Percentiles rank a stretch among this genome's conserved stretches.
phyloP scores from a whole-genome alignment of 2,113 vertebrate species.

The Pseudorectes ferrugineus region DNA sequence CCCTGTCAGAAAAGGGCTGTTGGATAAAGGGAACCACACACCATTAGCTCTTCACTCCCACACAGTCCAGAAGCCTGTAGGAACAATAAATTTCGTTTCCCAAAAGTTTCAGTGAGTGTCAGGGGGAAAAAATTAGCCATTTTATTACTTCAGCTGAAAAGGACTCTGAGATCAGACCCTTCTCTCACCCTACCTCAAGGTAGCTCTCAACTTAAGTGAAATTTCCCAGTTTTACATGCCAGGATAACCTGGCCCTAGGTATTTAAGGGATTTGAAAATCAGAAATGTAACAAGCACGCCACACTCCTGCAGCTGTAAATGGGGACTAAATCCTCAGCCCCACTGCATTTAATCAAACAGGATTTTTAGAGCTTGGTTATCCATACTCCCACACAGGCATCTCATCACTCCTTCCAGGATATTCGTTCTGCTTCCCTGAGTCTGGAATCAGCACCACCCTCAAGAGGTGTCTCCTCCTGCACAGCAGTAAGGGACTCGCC shows the following conservation, averaged over 20 bases:
- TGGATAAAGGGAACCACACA: not conserved
- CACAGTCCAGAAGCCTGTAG: not conserved
- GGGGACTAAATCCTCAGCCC: not conserved
- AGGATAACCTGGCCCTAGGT: not conserved
- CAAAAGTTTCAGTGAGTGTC: not conserved
- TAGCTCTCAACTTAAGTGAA: not conserved
- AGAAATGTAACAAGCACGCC: not conserved
- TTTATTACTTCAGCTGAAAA: not conserved
- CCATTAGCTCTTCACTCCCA: not conserved
- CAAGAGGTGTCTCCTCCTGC: not conserved
- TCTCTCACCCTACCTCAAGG: not conserved
- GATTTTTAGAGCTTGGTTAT: not conserved
- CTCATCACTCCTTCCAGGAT: not conserved
- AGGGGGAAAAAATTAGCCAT: not conserved
- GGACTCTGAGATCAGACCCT: not conserved
- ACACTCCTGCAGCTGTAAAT: not conserved
- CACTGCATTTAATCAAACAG: not conserved
- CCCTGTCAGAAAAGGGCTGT: not conserved
- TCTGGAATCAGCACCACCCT: not conserved
- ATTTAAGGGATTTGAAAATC: not conserved
- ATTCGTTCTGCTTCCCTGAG: not conserved
- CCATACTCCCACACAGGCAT: not conserved
- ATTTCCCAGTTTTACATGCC: not conserved
- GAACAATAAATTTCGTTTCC: not conserved
- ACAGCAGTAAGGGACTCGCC: conserved; percentile 1